Percentiles rank a stretch among this genome's conserved stretches.
phyloP scores from a whole-genome alignment of 2,113 vertebrate species.

The Pachyramphus minor region DNA sequence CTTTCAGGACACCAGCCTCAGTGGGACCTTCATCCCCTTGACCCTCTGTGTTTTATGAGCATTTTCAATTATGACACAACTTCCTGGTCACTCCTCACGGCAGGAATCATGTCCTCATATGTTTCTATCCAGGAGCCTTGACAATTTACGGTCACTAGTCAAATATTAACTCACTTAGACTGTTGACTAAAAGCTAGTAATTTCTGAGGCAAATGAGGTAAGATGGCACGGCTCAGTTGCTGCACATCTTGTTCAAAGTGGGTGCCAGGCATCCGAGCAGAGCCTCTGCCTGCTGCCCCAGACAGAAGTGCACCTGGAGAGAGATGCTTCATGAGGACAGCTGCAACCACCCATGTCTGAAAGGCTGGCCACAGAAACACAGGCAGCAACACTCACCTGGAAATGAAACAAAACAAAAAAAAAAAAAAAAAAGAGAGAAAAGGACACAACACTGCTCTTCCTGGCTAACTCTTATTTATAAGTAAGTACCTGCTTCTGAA shows the following conservation, averaged over 20 bases:
- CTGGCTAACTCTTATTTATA: not conserved
- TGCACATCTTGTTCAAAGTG: not conserved
- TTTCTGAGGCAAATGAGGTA: slow-evolving; percentile 37
- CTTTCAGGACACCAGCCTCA: not conserved
- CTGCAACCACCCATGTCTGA: not conserved
- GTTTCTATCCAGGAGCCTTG: not conserved
- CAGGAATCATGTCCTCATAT: not conserved
- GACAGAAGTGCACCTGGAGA: slow-evolving; percentile 5
- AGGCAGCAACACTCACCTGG: not conserved
- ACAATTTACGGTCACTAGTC: slow-evolving; percentile 21
- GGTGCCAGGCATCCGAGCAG: not conserved
- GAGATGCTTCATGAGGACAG: not conserved
- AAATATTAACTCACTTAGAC: slow-evolving; percentile 39
- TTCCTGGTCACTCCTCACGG: not conserved
- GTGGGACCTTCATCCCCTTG: not conserved
- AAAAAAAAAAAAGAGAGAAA: not conserved
- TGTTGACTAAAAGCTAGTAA: slow-evolving; percentile 43
- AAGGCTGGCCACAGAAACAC: not conserved
- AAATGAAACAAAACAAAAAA: not conserved
- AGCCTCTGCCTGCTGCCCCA: slow-evolving; percentile 3
- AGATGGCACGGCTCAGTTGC: not conserved
- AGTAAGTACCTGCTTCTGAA: not conserved
- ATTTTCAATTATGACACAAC: not conserved
- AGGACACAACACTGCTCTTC: not conserved
- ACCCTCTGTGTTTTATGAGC: not conserved